phyloP scores from a whole-genome alignment of 2,113 vertebrate genomes.

The Calypte anna region DNA sequence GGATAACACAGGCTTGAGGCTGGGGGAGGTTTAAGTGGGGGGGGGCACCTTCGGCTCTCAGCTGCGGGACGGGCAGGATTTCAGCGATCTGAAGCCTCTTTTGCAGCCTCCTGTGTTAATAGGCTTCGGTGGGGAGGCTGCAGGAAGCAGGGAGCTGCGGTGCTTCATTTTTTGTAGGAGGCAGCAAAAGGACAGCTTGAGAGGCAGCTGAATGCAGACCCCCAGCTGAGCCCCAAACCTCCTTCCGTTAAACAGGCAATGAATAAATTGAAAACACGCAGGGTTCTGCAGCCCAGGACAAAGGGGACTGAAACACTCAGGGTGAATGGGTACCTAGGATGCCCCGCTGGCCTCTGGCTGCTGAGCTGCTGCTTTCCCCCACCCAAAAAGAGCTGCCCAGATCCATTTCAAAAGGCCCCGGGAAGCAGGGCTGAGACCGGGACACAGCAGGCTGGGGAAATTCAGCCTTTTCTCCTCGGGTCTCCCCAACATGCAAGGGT shows the following conservation, averaged over 20 bases:
- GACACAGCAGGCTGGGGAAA: neutral
- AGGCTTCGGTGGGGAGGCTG: rapidly evolving
- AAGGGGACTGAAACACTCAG: neutral
- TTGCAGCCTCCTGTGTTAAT: rapidly evolving
- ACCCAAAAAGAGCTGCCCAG: neutral
- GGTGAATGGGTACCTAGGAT: neutral
- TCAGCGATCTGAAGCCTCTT: neutral
- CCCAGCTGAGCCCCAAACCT: neutral
- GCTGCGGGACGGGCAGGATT: neutral
- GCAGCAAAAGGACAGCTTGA: neutral
- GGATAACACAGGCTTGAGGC: neutral
- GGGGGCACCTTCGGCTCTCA: rapidly evolving
- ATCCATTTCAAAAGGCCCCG: neutral
- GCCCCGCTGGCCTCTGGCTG: neutral
- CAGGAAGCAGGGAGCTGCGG: neutral
- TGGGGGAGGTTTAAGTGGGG: too few species aligned
- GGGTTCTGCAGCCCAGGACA: neutral
- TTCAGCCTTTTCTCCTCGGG: neutral
- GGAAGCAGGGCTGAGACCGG: neutral
- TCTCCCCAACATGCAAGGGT: neutral
- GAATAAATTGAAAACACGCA: neutral
- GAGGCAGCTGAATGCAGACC: neutral
- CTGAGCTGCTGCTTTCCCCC: neutral
- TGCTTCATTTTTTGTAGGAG: rapidly evolving
- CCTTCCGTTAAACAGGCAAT: neutral